phyloP scores from a whole-genome alignment of 2,797 vertebrate genomes.

The Poeciliopsis gracilis region DNA sequence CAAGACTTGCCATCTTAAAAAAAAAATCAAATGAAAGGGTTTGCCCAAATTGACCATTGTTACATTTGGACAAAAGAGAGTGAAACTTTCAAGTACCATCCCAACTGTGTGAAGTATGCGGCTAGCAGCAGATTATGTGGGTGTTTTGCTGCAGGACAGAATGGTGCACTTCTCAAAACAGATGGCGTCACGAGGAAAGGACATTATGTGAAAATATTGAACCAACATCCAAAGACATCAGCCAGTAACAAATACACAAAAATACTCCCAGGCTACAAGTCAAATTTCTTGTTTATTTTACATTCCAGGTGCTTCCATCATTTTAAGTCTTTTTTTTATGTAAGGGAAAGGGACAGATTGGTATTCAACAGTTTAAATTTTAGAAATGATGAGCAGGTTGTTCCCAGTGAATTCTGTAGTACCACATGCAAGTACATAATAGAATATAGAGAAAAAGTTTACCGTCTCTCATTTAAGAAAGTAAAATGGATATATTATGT shows the following conservation, averaged over 20 bases:
- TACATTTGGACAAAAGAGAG: background rate
- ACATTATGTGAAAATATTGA: background rate
- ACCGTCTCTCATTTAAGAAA: background rate
- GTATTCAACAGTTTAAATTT: background rate
- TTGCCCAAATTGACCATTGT: background rate
- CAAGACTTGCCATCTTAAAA: background rate
- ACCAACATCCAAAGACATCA: background rate
- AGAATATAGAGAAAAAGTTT: background rate
- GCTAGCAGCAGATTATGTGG: background rate
- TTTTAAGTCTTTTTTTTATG: background rate
- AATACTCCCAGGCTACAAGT: background rate
- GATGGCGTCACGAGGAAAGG: background rate
- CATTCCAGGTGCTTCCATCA: background rate
- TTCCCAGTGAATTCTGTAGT: background rate
- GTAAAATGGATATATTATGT: no score
- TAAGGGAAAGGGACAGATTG: background rate
- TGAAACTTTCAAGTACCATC: background rate
- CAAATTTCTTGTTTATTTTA: background rate
- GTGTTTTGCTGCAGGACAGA: background rate
- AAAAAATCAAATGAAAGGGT: background rate
- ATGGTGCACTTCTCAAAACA: background rate
- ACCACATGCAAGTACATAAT: background rate
- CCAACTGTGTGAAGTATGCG: background rate
- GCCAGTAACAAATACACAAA: background rate
- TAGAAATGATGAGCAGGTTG: background rate